These are phyloP conservation scores for Phrynocephalus vlangalii DNA, from an alignment of 2,797 vertebrate species.

Conservation along the genomic window DNA sequence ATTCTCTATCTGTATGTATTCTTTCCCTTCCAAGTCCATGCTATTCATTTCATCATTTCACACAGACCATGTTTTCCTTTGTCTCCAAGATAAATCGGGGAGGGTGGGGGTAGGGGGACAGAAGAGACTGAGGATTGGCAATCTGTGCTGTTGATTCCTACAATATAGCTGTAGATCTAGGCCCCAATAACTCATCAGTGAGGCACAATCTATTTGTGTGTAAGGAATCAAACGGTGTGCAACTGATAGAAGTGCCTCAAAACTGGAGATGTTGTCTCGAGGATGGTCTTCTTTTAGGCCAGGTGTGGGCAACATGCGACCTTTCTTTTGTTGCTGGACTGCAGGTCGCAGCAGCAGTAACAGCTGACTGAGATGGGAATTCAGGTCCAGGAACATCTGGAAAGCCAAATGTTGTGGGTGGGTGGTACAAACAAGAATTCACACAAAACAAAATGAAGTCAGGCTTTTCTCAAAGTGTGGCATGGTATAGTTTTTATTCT, in stretches of 20 bases:
- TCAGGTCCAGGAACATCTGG: too few species aligned
- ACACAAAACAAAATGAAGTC: neutral
- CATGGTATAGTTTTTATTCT: too few species aligned
- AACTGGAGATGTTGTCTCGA: neutral
- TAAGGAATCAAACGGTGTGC: neutral
- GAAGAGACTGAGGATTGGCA: neutral
- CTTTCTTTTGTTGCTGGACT: too few species aligned
- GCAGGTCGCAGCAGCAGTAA: too few species aligned
- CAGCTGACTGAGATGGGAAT: too few species aligned
- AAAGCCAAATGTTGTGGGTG: too few species aligned
- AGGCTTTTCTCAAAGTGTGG: neutral
- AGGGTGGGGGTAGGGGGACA: neutral
- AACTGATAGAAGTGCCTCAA: neutral
- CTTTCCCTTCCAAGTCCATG: neutral
- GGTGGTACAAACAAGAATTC: neutral
- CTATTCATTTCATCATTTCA: slow-evolving; percentile 22
- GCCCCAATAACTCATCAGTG: neutral
- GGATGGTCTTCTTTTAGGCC: neutral
- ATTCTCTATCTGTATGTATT: neutral
- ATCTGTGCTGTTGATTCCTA: neutral
- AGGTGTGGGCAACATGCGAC: too few species aligned
- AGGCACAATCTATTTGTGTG: neutral
- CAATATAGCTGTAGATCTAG: neutral
- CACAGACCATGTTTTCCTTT: neutral
- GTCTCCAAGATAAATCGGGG: neutral